Evolutionary conservation across 1,140 invertebrate species (phyloP), one percentile per base, ranked within the genome.

Genomic region (Drosophila chauvacae): DNA sequence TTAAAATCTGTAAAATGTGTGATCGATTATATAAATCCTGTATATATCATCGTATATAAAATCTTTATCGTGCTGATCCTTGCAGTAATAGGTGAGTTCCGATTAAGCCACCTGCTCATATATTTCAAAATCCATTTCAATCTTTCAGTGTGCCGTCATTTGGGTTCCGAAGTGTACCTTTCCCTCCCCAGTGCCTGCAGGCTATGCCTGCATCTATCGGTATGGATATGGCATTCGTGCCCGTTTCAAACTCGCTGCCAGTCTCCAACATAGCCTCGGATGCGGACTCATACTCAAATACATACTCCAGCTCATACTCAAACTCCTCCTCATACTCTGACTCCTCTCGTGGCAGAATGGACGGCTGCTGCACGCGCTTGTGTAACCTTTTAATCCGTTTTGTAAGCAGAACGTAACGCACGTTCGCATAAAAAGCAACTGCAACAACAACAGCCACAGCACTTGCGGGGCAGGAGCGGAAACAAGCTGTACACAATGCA

Each of bases 311-410:
- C 30, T 66, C 63, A 44, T 37, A 47, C 42, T 7, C 39, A 44
- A 13, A 44, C 42, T 33, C 64, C 7, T 20, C 26, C 63, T 13
- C 37, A 18, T 10, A 20, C 16, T n/a, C 35, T 20, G 39, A 68
- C 50, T 59, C 48, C 33, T 37, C 51, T 62, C 20, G 55, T 60
- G 58, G 44, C 58, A 41, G 56, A 69, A 77, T 68, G 71, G 78
- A 64, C 78, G 64, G 76, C 63, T 80, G 66, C 48, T 87, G 82
- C 80, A 88, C 80, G 75, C 88, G 74, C 81, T 87, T 91, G 82
- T 91, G 83, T 84, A 91, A 91, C 88, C 88, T 91, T 91, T 91
- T 91, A 91, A 91, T 91, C 88, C 88, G 87, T 91, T 91, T 91
- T 91, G 87, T 91, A 91, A 91, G 87, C 87, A 91, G 83, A 91